Conservation (phyloP, 2,888 invertebrate genomes). For the Neocrepidodera transversa region DNA sequence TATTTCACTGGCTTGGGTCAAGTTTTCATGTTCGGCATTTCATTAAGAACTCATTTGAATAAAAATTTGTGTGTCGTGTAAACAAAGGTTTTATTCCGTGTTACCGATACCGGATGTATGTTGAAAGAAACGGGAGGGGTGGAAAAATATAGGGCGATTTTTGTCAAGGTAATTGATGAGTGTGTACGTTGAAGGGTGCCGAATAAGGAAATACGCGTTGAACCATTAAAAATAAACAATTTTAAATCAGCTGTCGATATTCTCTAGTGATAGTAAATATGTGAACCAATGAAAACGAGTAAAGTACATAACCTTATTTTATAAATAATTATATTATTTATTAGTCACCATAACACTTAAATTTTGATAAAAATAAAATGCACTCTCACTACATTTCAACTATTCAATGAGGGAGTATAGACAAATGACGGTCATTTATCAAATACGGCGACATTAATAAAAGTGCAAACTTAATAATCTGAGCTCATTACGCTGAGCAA, state of each 20-base stretch:
- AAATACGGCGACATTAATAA: slow-evolving; percentile 20
- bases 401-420: slow-evolving; percentile 5
- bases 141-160: slow-evolving; percentile 23
- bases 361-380: no score
- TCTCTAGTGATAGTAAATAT: no score
- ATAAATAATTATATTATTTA: no score
- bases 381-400: neutral
- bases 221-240: slow-evolving; percentile 9
- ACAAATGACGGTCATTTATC: slow-evolving; percentile 21
- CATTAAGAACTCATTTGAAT: slow-evolving; percentile 38
- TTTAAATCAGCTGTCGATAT: no score
- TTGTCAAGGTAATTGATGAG: slow-evolving; percentile 23
- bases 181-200: slow-evolving; percentile 15
- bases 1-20: slow-evolving; percentile 6
- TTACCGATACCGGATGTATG: slow-evolving; percentile 40
- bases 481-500: slow-evolving; percentile 25
- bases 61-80: slow-evolving; percentile 42
- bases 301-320: no score
- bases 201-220: slow-evolving; percentile 16
- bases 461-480: slow-evolving; percentile 29
- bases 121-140: neutral
- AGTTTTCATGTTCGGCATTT: slow-evolving; percentile 33
- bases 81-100: slow-evolving; percentile 47
- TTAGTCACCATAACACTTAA: no score
- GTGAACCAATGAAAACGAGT: no score